phyloP scores from a whole-genome alignment of 2,113 vertebrate genomes.

The human region GRCh38 chr9:70895501-70896000 shows the following conservation, averaged over 20 bases:
- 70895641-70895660: neutral
- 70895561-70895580: neutral
- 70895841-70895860: neutral
- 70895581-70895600: neutral
- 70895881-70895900: neutral
- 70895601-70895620: neutral
- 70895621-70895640: neutral
- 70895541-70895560: neutral
- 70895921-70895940: neutral
- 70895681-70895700: neutral
- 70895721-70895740: constrained; percentile 24
- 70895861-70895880: neutral
- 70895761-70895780: neutral
- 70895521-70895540: neutral
- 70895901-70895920: neutral
- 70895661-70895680: neutral
- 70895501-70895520: neutral
- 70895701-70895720: neutral
- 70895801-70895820: neutral
- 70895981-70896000: neutral
- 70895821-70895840: neutral
- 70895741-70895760: neutral
- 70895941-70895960: neutral
- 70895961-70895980: neutral
- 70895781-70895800: neutral